phyloP scores from a whole-genome alignment of 2,113 vertebrate species.

The Amphiprion percula region DNA sequence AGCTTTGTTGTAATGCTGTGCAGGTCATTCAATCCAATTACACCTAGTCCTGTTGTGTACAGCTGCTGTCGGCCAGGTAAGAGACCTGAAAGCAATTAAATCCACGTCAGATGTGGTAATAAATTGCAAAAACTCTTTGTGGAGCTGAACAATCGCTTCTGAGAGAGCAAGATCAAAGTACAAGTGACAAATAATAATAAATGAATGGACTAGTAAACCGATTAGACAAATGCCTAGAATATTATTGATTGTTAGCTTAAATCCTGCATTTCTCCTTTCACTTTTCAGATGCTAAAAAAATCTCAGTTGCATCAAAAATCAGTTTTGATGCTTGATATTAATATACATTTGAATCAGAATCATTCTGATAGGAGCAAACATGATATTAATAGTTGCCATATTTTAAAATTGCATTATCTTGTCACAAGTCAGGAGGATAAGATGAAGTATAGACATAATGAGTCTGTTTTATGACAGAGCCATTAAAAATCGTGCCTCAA shows the following conservation, averaged over 20 bases:
- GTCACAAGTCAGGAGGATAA: too few species aligned
- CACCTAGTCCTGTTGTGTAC: constrained; percentile 16
- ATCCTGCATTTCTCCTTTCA: too few species aligned
- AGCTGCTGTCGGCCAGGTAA: constrained; percentile 40
- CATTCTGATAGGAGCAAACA: neutral
- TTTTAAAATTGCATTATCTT: neutral
- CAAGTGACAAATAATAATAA: neutral
- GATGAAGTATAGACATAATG: neutral
- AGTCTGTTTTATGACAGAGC: too few species aligned
- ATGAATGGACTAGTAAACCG: neutral
- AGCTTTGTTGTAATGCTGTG: constrained; percentile 14
- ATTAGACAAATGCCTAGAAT: too few species aligned
- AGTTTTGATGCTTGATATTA: too few species aligned
- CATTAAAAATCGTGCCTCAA: neutral
- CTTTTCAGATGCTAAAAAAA: too few species aligned
- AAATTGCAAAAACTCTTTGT: constrained; percentile 1
- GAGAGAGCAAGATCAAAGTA: neutral
- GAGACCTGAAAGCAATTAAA: constrained; percentile 33
- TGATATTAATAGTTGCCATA: neutral
- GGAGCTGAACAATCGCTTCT: constrained; percentile 17
- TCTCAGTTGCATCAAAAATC: too few species aligned
- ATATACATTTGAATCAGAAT: neutral
- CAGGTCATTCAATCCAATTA: constrained; percentile 40
- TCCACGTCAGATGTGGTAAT: constrained; percentile 21
- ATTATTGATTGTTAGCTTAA: too few species aligned